phyloP scores from a whole-genome alignment of 2,797 vertebrate genomes.

The Anguilla anguilla region DNA sequence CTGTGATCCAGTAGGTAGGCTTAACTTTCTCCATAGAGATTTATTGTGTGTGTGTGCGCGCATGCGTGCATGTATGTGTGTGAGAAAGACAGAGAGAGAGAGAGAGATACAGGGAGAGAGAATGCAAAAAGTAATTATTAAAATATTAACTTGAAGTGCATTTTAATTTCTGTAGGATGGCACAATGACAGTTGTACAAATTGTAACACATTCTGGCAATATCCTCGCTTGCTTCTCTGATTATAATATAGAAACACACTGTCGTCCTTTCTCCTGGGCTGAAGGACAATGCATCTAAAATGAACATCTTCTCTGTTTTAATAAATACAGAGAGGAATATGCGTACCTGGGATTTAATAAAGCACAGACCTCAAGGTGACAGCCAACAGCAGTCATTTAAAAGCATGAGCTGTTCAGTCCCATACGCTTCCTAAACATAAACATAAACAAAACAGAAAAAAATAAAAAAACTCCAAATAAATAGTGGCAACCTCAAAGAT shows the following conservation, averaged over 20 bases:
- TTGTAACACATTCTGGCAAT: background rate
- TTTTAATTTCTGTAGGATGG: background rate
- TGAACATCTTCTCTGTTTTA: constrained; percentile 5
- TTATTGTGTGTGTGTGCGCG: background rate
- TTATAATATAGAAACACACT: background rate
- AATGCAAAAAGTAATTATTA: background rate
- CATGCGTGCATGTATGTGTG: background rate
- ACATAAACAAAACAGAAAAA: background rate
- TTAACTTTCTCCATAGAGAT: background rate
- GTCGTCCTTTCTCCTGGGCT: background rate
- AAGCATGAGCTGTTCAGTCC: background rate
- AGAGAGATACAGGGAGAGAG: background rate
- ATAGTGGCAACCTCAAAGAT: background rate
- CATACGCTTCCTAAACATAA: no score
- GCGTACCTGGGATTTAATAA: background rate
- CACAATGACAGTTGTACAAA: background rate
- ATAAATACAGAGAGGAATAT: background rate
- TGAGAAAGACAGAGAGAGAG: no score
- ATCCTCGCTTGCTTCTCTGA: background rate
- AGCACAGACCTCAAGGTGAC: constrained; percentile 10
- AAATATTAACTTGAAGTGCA: background rate
- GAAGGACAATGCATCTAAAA: background rate
- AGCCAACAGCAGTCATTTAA: constrained; percentile 22
- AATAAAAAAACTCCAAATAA: background rate
- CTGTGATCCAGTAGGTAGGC: background rate